These are phyloP conservation scores for Apostichopus leukothele DNA, from an alignment of 53 echinoderm and acorn worm species.

Conservation along the genomic window DNA sequence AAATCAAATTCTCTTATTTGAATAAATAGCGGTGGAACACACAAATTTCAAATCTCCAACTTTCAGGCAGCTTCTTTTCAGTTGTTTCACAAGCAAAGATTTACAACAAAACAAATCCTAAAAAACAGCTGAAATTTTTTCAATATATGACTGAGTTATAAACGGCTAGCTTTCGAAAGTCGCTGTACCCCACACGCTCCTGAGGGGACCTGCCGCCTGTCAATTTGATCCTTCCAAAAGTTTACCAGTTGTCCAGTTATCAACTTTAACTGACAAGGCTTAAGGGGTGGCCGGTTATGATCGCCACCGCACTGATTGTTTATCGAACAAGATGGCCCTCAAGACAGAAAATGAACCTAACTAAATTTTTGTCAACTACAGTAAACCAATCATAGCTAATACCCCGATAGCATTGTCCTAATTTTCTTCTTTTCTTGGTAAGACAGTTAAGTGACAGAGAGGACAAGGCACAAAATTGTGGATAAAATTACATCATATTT, in stretches of 20 bases:
- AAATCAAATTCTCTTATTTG: too few relatives aligned
- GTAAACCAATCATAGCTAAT: neutral
- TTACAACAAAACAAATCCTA: neutral
- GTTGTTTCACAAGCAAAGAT: too few relatives aligned
- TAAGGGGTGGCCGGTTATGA: neutral
- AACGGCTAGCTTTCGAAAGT: neutral
- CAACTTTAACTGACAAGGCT: constrained; percentile 3
- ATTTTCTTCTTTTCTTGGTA: neutral
- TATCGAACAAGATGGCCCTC: neutral
- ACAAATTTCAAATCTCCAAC: too few relatives aligned
- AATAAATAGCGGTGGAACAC: too few relatives aligned
- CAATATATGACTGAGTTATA: neutral
- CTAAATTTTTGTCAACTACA: neutral
- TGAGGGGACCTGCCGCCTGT: neutral
- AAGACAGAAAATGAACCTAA: neutral
- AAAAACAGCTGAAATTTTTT: neutral
- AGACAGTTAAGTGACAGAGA: neutral
- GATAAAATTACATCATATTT: too few relatives aligned
- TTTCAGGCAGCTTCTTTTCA: too few relatives aligned
- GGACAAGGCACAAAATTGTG: too few relatives aligned
- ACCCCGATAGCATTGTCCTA: neutral
- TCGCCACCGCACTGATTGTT: neutral
- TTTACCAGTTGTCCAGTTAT: neutral
- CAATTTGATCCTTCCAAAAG: neutral
- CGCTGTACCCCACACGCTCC: neutral